Evolutionary conservation across 2,888 invertebrate species (phyloP).

Genomic region (Drosophila parthenogenetica): DNA sequence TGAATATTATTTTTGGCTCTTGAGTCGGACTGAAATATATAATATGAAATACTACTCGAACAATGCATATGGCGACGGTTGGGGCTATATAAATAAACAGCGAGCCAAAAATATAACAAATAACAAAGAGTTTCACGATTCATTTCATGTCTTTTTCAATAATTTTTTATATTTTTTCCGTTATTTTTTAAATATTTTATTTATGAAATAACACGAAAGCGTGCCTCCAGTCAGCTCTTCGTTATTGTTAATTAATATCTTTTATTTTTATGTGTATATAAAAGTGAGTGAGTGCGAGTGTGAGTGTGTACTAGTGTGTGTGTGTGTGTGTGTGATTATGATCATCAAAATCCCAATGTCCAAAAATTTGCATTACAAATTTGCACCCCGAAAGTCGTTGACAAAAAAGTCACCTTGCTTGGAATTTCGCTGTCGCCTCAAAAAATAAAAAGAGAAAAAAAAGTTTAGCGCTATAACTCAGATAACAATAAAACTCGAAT

Average conservation of each 20-base stretch:
- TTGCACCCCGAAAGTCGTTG: slow-evolving; percentile 69
- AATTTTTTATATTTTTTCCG: slow-evolving; percentile 33
- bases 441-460: slow-evolving; percentile 23
- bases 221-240: slow-evolving; percentile 79
- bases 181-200: slow-evolving; percentile 38
- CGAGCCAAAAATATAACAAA: slow-evolving; percentile 76
- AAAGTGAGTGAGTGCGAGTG: background rate
- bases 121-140: slow-evolving; percentile 66
- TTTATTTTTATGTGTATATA: slow-evolving; percentile 63
- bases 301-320: slow-evolving; percentile 15
- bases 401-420: slow-evolving; percentile 78
- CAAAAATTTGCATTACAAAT: slow-evolving; percentile 79
- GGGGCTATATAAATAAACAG: slow-evolving; percentile 71
- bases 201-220: slow-evolving; percentile 76
- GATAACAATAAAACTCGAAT: slow-evolving; percentile 54
- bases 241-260: slow-evolving; percentile 78
- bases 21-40: slow-evolving; percentile 47
- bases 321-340: slow-evolving; percentile 24
- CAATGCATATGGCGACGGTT: slow-evolving; percentile 45
- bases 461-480: slow-evolving; percentile 54
- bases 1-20: slow-evolving; percentile 72
- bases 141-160: slow-evolving; percentile 34
- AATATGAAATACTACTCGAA: slow-evolving; percentile 23
- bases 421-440: slow-evolving; percentile 70
- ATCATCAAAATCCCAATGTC: slow-evolving; percentile 41